Base-by-base conservation (phyloP, 2,113 vertebrate species). In the Calyptommatus sinebrachiatus region DNA sequence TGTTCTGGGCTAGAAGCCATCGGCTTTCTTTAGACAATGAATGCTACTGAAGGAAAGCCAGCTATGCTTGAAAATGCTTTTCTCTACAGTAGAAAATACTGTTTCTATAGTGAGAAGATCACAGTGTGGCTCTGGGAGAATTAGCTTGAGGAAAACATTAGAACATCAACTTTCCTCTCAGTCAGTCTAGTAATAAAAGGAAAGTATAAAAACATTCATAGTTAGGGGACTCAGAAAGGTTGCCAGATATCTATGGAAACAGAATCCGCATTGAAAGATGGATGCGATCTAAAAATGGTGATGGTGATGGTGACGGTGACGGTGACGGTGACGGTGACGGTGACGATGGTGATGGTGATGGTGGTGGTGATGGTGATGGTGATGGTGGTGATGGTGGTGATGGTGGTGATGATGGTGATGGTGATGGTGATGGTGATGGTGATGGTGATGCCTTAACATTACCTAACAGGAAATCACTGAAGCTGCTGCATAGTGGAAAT, bases 61-160 rank as follows among this genome's bases (percentile, higher is more conserved):
- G 7, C 50, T 24, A 75, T 70, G 74, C 65, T 41, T 45, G 65
- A 61, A 75, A 81, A 81, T 68, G 20, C 63, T n/a, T 75, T 50
- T 75, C 65, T 81, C 50, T 14, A 41, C 35, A 41, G 35, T 41
- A 61, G 65, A 57, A 75, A 75, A 68, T 41, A 3, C n/a, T 75
- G 72, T 45, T 31, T 60, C 50, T 35, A 73, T 60, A 60, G n/a
- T 69, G 73, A 48, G 45, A 66, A 65, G 65, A 65, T 61, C 50
- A 26, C 28, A 65, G 75, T 9, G 28, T 76, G 73, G 61, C 20
- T 66, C 29, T 76, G 73, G 65, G 65, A 81, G 70, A 75, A 81
- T 68, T 46, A 76, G 69, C 24, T 69, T 10, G n/a, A 74, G 65
- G n/a, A 18, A 46, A 61, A 31, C n/a, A 46, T 45, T 62, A 28